A percentile compares a stretch with the other conserved stretches of the same genome.
Conservation (phyloP, 2,113 vertebrate species). For the Corythornis madagascariensis region DNA sequence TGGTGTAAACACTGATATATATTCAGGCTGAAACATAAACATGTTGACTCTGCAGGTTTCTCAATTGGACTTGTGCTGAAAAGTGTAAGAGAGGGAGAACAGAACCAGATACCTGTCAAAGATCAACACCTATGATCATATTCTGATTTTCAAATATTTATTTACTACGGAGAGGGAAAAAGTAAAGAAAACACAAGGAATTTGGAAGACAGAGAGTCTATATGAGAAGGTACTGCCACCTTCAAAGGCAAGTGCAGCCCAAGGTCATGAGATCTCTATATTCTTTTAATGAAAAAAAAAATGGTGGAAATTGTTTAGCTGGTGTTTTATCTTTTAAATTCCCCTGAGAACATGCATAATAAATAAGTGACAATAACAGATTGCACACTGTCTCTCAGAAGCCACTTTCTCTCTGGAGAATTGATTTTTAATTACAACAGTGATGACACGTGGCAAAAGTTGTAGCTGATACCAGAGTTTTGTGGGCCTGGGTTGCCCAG, state of each 20-base stretch:
- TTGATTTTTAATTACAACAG: conserved; percentile 80
- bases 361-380: conserved; percentile 78
- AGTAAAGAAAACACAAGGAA: neutral
- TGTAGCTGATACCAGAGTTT: conserved; percentile 76
- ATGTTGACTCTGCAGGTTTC: neutral
- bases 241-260: neutral
- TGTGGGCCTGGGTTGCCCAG: conserved; percentile 6
- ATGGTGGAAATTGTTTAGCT: conserved; percentile 61
- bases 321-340: conserved; percentile 65
- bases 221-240: neutral
- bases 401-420: conserved; percentile 68
- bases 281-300: neutral
- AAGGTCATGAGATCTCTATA: neutral
- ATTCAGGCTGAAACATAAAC: neutral
- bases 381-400: conserved; percentile 67
- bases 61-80: neutral
- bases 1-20: neutral
- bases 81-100: neutral
- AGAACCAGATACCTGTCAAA: neutral
- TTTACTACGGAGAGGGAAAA: neutral
- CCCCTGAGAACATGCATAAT: conserved; percentile 66
- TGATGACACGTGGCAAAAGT: conserved; percentile 74
- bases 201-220: neutral
- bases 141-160: conserved; percentile 7
- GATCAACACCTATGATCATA: neutral